A percentile compares a stretch with the other conserved stretches of the same genome.
Conservation (phyloP, 1,140 invertebrate species). For the Cyclina sinensis region DNA sequence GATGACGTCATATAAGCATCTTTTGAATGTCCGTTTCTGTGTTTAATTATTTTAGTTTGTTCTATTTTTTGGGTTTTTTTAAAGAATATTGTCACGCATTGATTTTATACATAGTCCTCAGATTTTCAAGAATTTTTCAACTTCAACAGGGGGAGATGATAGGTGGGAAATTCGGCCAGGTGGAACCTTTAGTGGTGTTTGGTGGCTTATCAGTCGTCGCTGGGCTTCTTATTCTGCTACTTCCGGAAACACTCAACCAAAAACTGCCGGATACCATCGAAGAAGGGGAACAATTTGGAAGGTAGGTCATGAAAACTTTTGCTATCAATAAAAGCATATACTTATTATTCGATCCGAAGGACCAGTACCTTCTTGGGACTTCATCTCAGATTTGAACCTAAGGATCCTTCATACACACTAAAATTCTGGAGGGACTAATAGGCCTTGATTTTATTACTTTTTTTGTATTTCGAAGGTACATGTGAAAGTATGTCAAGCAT, state of each 20-base stretch:
- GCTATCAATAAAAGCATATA: not conserved
- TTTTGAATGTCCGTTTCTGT: too few species aligned
- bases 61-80: too few species aligned
- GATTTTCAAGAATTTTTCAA: not conserved
- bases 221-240: conserved; percentile 64
- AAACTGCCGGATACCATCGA: conserved; percentile 76
- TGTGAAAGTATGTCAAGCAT: too few species aligned
- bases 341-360: not conserved
- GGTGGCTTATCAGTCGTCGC: conserved; percentile 71
- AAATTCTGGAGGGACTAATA: not conserved
- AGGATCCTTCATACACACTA: too few species aligned
- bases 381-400: too few species aligned
- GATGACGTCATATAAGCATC: too few species aligned
- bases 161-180: conserved; percentile 50
- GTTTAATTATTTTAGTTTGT: too few species aligned
- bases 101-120: too few species aligned
- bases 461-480: too few species aligned
- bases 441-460: too few species aligned
- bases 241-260: conserved; percentile 76
- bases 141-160: conserved; percentile 38
- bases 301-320: not conserved
- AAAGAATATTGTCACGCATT: too few species aligned
- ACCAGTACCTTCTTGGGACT: not conserved
- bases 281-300: conserved; percentile 70
- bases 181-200: conserved; percentile 74